Conservation (phyloP, 2,797 vertebrate genomes). For the Sparus aurata region DNA sequence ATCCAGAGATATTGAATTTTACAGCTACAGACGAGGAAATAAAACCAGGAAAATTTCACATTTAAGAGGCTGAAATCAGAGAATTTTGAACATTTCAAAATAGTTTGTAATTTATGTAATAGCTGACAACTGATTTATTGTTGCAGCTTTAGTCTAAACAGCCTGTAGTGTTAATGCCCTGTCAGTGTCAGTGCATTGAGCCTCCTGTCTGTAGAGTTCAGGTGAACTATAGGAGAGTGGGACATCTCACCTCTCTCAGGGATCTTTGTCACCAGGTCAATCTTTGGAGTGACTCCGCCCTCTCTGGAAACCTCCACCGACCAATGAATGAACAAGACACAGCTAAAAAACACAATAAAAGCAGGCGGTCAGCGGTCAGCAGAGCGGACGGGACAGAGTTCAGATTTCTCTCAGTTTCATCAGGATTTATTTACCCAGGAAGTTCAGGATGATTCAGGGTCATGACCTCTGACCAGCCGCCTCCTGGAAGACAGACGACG, state of each 20-base stretch:
- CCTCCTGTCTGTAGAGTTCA: background rate
- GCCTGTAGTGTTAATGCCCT: background rate
- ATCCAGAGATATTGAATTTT: too few species aligned
- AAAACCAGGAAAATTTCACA: too few species aligned
- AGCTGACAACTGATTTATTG: too few species aligned
- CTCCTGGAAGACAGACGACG: constrained; percentile 85
- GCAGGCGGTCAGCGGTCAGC: background rate
- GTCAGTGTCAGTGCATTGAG: background rate
- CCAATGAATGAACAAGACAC: constrained; percentile 84
- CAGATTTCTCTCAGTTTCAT: background rate
- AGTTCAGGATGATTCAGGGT: constrained; percentile 79
- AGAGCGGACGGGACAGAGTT: too few species aligned
- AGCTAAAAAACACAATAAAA: constrained; percentile 44
- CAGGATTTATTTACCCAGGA: constrained; percentile 83
- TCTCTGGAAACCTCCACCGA: constrained; percentile 84
- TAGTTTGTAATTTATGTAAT: too few species aligned
- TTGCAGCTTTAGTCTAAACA: too few species aligned
- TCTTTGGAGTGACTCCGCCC: constrained; percentile 82
- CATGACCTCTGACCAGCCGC: constrained; percentile 85
- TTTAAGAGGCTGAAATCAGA: too few species aligned
- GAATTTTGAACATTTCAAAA: too few species aligned
- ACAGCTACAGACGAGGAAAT: too few species aligned
- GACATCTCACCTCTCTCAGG: constrained; percentile 86
- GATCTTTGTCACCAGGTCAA: constrained; percentile 91
- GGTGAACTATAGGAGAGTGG: background rate